Evolutionary conservation across 2,113 vertebrate species (phyloP).

Genomic region (Eulacestoma nigropectus): DNA sequence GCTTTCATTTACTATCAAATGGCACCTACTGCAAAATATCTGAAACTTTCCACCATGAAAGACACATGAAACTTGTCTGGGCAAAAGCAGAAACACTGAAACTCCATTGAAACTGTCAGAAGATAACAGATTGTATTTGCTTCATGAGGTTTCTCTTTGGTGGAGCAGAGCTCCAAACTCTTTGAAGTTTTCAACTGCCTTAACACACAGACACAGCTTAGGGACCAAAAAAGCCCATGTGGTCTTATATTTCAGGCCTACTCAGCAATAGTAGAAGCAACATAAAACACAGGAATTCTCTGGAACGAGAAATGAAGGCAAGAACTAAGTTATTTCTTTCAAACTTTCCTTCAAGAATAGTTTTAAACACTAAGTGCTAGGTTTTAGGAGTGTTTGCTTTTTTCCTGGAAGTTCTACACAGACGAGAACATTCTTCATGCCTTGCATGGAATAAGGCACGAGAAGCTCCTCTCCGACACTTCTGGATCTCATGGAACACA

Average conservation of each 20-base stretch:
- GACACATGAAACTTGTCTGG: neutral
- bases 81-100: neutral
- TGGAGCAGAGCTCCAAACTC: neutral
- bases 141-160: neutral
- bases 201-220: neutral
- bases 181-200: neutral
- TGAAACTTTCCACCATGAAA: neutral
- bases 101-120: neutral
- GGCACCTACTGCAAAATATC: neutral
- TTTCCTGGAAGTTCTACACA: neutral
- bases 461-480: neutral
- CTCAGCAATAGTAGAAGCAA: neutral
- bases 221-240: neutral
- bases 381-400: fast-evolving
- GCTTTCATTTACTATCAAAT: neutral
- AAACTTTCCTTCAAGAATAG: neutral
- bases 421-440: neutral
- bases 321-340: neutral
- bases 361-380: fast-evolving
- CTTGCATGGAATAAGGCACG: neutral
- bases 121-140: neutral
- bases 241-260: neutral
- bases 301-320: neutral
- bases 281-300: neutral
- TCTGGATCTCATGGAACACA: neutral